phyloP scores from a whole-genome alignment of 2,113 vertebrate genomes.

The Psittacus erithacus region DNA sequence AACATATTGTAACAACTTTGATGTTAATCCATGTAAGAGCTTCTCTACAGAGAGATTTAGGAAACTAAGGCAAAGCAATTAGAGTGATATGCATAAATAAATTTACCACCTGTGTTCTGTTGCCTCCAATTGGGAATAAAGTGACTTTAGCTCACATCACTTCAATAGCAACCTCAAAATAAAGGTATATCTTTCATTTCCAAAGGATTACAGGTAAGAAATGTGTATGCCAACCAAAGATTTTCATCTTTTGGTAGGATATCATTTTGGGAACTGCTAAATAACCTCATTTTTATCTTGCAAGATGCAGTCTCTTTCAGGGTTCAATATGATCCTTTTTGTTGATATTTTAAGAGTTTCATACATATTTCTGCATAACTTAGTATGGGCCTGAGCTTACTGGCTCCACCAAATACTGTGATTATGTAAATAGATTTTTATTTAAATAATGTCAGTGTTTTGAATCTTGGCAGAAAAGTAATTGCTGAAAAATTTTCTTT shows the following conservation, averaged over 20 bases:
- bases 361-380: background rate
- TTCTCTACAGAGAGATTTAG: background rate
- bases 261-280: background rate
- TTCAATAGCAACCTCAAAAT: background rate
- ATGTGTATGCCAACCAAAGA: background rate
- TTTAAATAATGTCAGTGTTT: background rate
- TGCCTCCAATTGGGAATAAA: background rate
- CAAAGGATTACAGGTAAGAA: background rate
- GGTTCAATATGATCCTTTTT: background rate
- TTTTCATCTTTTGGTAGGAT: background rate
- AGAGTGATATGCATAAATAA: background rate
- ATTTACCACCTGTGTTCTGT: background rate
- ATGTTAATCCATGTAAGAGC: background rate
- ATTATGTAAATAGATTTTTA: background rate
- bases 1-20: background rate
- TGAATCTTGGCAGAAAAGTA: background rate
- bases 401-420: background rate
- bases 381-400: background rate
- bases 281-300: background rate
- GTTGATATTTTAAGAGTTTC: background rate
- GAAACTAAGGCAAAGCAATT: background rate
- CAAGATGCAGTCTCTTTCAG: background rate
- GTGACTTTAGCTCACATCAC: background rate
- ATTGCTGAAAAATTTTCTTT: background rate
- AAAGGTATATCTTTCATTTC: background rate